Evolutionary conservation across 2,888 invertebrate genomes (phyloP).

Genomic region (Archips xylosteana): DNA sequence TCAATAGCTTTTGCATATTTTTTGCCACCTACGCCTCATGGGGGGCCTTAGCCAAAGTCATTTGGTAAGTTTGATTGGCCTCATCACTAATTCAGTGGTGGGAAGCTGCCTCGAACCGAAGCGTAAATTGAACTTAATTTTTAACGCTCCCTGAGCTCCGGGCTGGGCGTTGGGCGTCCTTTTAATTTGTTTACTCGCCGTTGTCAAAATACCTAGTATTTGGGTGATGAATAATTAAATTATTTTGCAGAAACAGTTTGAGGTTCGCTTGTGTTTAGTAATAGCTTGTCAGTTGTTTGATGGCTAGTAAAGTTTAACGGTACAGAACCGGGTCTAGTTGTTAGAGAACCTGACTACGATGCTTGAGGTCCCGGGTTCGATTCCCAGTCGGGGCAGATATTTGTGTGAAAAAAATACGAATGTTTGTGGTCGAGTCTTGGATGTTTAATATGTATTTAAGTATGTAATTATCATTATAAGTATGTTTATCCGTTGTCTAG

Average conservation of each 20-base stretch:
- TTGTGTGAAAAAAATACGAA: no score
- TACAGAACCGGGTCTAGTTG: no score
- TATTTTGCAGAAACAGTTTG: background rate
- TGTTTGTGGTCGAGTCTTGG: no score
- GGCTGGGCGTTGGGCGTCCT: slow-evolving; percentile 4
- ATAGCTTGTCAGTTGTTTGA: no score
- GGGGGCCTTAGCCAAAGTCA: slow-evolving; percentile 18
- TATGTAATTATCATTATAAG: no score
- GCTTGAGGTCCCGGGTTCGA: no score
- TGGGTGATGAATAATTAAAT: slow-evolving; percentile 8
- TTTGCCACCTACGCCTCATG: slow-evolving; percentile 7
- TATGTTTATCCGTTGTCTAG: no score
- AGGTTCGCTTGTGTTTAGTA: background rate
- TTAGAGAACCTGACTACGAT: no score
- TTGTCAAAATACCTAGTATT: slow-evolving; percentile 8
- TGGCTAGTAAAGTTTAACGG: no score
- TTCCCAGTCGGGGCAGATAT: no score
- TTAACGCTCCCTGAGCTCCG: slow-evolving; percentile 28
- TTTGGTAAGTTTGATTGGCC: slow-evolving; percentile 41
- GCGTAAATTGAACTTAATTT: slow-evolving; percentile 37
- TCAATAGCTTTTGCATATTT: slow-evolving; percentile 17
- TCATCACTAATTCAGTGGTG: slow-evolving; percentile 33
- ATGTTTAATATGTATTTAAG: no score
- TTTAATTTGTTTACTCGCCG: slow-evolving; percentile 32
- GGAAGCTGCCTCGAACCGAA: slow-evolving; percentile 30